Evolutionary conservation across 2,888 invertebrate species (phyloP).

Genomic region (Hyppa rectilinea): DNA sequence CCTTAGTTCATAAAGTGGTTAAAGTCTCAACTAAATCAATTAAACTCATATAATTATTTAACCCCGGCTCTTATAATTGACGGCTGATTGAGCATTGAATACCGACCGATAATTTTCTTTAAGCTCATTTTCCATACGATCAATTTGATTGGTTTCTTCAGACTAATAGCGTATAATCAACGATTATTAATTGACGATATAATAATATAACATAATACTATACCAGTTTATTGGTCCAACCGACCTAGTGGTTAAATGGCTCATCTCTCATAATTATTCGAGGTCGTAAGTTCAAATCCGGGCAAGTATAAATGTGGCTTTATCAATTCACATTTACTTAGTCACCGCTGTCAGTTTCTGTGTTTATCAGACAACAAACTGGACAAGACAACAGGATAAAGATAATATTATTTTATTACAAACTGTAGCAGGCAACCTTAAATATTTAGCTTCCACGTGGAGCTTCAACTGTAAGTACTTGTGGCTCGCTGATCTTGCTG

Average conservation of each 20-base stretch:
- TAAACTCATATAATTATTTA: constrained; percentile 22
- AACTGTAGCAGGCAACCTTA: background rate
- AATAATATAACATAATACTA: background rate
- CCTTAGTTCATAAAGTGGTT: background rate
- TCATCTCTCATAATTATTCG: background rate
- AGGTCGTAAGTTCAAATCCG: background rate
- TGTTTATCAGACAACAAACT: too few species aligned
- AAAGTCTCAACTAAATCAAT: constrained; percentile 36
- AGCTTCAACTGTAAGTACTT: background rate
- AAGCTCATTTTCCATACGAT: constrained; percentile 4
- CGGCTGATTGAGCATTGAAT: constrained; percentile 46
- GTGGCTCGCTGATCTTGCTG: background rate
- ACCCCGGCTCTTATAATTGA: constrained; percentile 19
- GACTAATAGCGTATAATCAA: constrained; percentile 17
- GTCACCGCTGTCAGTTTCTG: too few species aligned
- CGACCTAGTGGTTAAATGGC: background rate
- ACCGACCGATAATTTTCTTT: constrained; percentile 40
- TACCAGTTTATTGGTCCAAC: background rate
- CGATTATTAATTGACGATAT: constrained; percentile 1
- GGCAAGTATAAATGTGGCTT: background rate
- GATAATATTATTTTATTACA: background rate
- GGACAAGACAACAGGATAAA: too few species aligned
- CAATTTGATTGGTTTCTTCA: constrained; percentile 8
- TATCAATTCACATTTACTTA: background rate
- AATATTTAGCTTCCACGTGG: constrained; percentile 1